Evolutionary conservation across 2,113 vertebrate genomes (phyloP).

Genomic region (Phoenicopterus ruber): DNA sequence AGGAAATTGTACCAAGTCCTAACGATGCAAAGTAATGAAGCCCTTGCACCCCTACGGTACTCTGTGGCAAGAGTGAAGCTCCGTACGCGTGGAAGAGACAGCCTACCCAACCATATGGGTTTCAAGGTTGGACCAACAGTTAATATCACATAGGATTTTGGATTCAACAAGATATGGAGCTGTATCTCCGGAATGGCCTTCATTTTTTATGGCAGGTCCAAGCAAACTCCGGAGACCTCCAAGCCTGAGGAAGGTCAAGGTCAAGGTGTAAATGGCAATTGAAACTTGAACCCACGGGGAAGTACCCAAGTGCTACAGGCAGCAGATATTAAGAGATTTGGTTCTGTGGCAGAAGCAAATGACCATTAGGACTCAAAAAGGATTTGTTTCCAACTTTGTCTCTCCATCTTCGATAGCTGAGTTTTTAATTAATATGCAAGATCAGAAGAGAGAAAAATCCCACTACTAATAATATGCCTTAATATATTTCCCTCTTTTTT

Average conservation of each 20-base stretch:
- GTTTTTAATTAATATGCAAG: not conserved
- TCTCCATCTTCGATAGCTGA: not conserved
- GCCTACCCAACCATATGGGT: not conserved
- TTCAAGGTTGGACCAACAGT: not conserved
- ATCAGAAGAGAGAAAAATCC: not conserved
- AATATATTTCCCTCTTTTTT: slow-evolving; percentile 34
- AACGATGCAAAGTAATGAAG: not conserved
- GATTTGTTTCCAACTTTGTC: not conserved
- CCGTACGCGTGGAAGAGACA: rapidly evolving
- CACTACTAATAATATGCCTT: not conserved
- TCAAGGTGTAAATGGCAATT: not conserved
- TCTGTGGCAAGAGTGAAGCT: not conserved
- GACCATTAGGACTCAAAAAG: not conserved
- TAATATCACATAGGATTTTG: not conserved
- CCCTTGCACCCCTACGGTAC: rapidly evolving
- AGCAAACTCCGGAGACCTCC: not conserved
- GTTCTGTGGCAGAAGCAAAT: not conserved
- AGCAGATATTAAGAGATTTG: not conserved
- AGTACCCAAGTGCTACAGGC: not conserved
- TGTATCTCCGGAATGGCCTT: not conserved
- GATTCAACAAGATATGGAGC: not conserved
- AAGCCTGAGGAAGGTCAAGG: not conserved
- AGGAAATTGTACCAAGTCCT: not conserved
- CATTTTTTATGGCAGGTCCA: not conserved
- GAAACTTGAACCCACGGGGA: not conserved